These are phyloP conservation scores for Ectobius pallidus DNA, from an alignment of 2,888 invertebrate species.

Conservation along the genomic window DNA sequence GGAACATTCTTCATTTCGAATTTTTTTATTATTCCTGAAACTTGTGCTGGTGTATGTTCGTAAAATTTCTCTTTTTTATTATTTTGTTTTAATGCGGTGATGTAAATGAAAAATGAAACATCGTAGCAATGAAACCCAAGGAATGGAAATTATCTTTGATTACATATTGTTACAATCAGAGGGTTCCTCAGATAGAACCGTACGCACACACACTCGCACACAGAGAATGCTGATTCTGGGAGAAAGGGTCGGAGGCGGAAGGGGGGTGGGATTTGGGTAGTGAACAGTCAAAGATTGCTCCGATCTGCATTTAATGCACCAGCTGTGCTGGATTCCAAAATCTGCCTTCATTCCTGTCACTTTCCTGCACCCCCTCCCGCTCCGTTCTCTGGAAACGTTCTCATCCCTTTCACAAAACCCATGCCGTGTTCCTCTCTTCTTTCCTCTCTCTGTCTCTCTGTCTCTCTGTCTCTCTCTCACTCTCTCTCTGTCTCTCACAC, in stretches of 20 bases:
- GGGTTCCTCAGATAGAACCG: background rate
- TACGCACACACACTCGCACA: background rate
- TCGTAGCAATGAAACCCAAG: background rate
- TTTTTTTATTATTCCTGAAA: too few species aligned
- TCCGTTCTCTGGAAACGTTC: background rate
- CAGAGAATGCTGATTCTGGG: slow-evolving; percentile 4
- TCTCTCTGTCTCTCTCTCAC: background rate
- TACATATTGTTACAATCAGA: background rate
- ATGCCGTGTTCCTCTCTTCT: background rate
- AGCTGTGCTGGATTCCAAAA: slow-evolving; percentile 30
- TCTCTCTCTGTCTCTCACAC: background rate
- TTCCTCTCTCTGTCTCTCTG: background rate
- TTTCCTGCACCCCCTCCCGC: background rate
- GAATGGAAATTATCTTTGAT: background rate
- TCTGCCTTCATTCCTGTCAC: slow-evolving; percentile 31
- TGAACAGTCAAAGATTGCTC: slow-evolving; percentile 31
- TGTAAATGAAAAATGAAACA: background rate
- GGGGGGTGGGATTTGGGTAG: background rate
- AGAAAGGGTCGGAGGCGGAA: too few species aligned
- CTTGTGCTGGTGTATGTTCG: too few species aligned
- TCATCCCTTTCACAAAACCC: slow-evolving; percentile 6
- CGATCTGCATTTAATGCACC: slow-evolving; percentile 32
- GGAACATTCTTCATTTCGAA: too few species aligned
- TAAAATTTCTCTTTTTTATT: too few species aligned
- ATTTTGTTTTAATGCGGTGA: too few species aligned